Conservation (phyloP, 2,113 vertebrate species). For the Rousettus leschenaultii region DNA sequence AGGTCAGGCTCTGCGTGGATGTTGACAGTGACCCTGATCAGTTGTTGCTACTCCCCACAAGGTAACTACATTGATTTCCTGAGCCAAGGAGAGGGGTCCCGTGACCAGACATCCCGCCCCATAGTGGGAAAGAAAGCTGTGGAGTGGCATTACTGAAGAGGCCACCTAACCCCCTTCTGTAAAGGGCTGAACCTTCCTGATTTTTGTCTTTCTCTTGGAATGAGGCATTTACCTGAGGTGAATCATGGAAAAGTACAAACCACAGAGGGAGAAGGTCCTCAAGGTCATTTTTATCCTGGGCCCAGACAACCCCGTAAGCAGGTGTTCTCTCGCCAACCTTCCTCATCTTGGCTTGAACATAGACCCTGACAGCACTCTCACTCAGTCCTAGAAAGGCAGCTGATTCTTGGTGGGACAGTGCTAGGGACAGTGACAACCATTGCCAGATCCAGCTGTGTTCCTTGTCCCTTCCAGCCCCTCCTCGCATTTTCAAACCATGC, state of each 20-base stretch:
- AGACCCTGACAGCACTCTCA: neutral
- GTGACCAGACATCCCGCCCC: neutral
- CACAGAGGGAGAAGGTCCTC: neutral
- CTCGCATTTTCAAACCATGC: neutral
- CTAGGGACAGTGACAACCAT: neutral
- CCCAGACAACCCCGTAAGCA: neutral
- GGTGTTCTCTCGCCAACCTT: neutral
- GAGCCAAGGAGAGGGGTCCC: neutral
- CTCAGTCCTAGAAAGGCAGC: neutral
- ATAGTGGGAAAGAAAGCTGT: neutral
- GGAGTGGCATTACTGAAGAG: neutral
- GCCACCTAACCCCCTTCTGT: neutral
- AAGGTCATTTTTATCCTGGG: neutral
- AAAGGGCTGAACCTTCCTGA: neutral
- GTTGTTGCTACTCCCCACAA: neutral
- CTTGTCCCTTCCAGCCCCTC: neutral
- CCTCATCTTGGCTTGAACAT: neutral
- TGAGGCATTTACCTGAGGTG: neutral
- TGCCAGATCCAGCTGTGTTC: neutral
- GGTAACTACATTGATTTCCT: neutral
- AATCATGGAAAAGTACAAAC: constrained; percentile 10
- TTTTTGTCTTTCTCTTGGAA: constrained; percentile 22
- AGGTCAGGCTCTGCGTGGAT: neutral
- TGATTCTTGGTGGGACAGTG: neutral
- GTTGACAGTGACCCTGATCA: neutral